Conservation (phyloP, 2,113 vertebrate genomes). For the Oryctolagus cuniculus region mOryCun1.1 NC_091438.1:138823501-138824000, state of each 20-base stretch:
- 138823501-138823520: conserved; percentile 85
- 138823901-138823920: not conserved
- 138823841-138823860: not conserved
- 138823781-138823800: not conserved
- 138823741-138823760: not conserved
- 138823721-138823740: not conserved
- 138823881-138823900: not conserved
- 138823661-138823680: rapidly evolving
- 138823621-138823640: not conserved
- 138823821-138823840: not conserved
- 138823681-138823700: not conserved
- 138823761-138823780: not conserved
- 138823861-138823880: not conserved
- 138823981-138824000: not conserved
- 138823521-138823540: conserved; percentile 82
- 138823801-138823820: not conserved
- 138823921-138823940: not conserved
- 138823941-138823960: not conserved
- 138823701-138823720: not conserved
- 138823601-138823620: not conserved
- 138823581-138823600: not conserved
- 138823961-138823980: not conserved
- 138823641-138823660: not conserved
- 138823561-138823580: conserved; percentile 64
- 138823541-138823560: conserved; percentile 72